These are phyloP conservation scores for Saccostrea cuccullata DNA, from an alignment of 1,140 invertebrate genomes.

Conservation along the genomic window DNA sequence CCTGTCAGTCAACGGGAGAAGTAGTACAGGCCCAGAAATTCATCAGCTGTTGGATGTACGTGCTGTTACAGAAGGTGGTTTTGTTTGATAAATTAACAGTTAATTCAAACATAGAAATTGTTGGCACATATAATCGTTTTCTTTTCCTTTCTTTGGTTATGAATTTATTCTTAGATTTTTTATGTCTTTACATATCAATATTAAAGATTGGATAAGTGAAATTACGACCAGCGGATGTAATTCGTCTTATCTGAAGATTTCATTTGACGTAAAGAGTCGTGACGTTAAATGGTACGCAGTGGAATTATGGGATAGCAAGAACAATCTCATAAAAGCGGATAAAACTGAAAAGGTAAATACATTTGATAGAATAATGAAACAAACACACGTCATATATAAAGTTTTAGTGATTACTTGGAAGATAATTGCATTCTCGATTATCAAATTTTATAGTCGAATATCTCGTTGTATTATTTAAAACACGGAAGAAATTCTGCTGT, in stretches of 20 bases:
- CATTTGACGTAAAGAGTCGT: constrained; percentile 16
- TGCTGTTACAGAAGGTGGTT: not conserved
- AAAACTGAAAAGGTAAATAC: not conserved
- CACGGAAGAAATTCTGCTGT: too few species aligned
- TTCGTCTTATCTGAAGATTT: constrained; percentile 11
- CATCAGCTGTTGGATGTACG: not conserved
- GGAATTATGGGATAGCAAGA: constrained; percentile 1
- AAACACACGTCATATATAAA: too few species aligned
- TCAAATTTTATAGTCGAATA: too few species aligned
- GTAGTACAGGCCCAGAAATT: not conserved
- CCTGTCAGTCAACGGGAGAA: not conserved
- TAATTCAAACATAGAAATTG: too few species aligned
- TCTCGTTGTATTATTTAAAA: too few species aligned
- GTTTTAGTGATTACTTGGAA: too few species aligned
- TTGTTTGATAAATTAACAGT: not conserved
- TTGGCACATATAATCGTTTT: not conserved
- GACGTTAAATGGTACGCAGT: constrained; percentile 11
- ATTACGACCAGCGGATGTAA: not conserved
- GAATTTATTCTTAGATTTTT: not conserved
- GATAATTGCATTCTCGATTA: too few species aligned
- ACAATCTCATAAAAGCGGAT: not conserved
- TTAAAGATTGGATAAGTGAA: constrained; percentile 8
- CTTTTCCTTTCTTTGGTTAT: not conserved
- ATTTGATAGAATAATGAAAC: too few species aligned
- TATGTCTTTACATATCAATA: too few species aligned